Conservation (phyloP, 2,113 vertebrate species). For the Tinamus guttatus region DNA sequence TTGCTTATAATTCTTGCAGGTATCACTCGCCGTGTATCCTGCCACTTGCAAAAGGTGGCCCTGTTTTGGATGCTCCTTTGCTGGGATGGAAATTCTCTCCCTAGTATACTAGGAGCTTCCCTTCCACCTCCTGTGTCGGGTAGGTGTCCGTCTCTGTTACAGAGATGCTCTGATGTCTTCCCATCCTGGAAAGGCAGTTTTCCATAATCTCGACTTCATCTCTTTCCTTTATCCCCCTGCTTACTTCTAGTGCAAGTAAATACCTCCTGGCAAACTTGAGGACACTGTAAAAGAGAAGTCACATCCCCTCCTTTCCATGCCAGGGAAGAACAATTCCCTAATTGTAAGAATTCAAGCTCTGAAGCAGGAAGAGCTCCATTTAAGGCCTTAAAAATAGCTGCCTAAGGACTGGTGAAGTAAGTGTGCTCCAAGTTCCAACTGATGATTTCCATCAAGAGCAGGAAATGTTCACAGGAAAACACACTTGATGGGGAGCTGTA, state of each 20-base stretch:
- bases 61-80: background rate
- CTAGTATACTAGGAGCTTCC: background rate
- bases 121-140: background rate
- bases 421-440: constrained; percentile 16
- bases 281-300: constrained; percentile 51
- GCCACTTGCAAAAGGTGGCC: background rate
- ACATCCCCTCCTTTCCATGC: constrained; percentile 5
- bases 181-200: background rate
- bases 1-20: background rate
- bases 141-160: background rate
- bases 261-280: background rate
- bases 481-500: background rate
- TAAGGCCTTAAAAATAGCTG: constrained; percentile 60
- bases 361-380: constrained; percentile 60
- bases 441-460: background rate
- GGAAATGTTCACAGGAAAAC: background rate
- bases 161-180: background rate
- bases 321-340: constrained; percentile 59
- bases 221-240: background rate
- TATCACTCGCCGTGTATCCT: background rate
- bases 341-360: constrained; percentile 62
- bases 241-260: background rate
- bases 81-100: background rate
- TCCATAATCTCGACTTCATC: background rate
- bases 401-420: background rate